Base-by-base conservation (phyloP, 2,888 invertebrate species). In the Cephus runcator region DNA sequence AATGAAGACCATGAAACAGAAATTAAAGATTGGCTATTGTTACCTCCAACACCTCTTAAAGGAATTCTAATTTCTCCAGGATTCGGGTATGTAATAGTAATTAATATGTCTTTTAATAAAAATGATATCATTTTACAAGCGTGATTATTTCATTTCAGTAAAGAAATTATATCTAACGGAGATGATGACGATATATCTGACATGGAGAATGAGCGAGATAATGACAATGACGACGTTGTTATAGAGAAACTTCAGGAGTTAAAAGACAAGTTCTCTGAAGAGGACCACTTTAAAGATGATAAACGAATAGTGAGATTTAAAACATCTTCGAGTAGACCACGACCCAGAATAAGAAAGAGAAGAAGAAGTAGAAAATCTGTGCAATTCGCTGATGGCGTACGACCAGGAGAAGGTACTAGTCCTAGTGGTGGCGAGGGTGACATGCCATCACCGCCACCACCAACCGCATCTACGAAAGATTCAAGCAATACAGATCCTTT, bases 311-410 rank as follows among this genome's bases (percentile, higher is more conserved):
- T 2, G 6, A 23, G 23, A 56, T 56, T 56, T 23, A 56, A 56
- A 23, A 56, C 56, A 56, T 56, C 56, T 56, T 56, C 15, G 56
- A 56, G 56, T 23, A 77, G 82, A 79, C 80, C 82, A 12, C 80
- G 82, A 81, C 78, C 82, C 69, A 80, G 68, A 77, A 75, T 73
- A 76, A 74, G 35, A 73, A 79, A 81, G 74, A 77, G 69, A 75
- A 83, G 79, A 56, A 83, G 85, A 12, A 86, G 78, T 69, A 89
- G 90, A 77, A 93, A 93, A 83, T 92, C 91, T 11, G 94, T 94
- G 3, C 93, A 93, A 83, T 94, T 94, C 85, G 94, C 94, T 4
- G 94, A 94, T 87, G 94, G 94, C 4, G 91, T 94, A 31, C 92
- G 92, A 79, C 94, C 94, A 1, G 94, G 93, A 0, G 93, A 93